Evolutionary conservation across 2,113 vertebrate genomes (phyloP).

Genomic region (Hyaena hyaena): DNA sequence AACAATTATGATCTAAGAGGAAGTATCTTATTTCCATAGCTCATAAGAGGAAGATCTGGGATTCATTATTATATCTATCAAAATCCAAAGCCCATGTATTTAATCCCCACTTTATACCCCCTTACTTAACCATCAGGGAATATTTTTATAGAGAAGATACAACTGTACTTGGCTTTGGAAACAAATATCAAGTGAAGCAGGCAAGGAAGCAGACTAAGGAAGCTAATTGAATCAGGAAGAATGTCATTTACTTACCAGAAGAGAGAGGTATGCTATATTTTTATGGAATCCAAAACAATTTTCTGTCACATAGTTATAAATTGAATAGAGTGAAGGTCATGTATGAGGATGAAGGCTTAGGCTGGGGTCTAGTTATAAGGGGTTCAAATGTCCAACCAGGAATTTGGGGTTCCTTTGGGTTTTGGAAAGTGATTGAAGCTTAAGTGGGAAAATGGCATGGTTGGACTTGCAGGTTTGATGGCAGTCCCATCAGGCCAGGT

Average conservation of each 20-base stretch:
- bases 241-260: background rate
- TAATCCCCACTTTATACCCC: background rate
- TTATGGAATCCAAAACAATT: background rate
- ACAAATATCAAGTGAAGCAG: background rate
- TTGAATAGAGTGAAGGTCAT: background rate
- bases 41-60: accelerated
- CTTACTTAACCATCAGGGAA: background rate
- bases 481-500: background rate
- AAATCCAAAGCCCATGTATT: background rate
- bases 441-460: background rate
- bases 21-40: background rate
- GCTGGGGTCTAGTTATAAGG: background rate
- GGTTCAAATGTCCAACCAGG: background rate
- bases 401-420: background rate
- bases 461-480: background rate
- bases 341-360: background rate
- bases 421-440: background rate
- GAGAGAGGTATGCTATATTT: background rate
- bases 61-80: background rate
- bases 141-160: background rate
- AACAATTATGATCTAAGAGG: background rate
- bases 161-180: background rate
- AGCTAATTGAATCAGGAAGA: background rate
- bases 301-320: background rate
- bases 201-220: background rate